Base-by-base conservation (phyloP, 2,797 vertebrate genomes). In the Gobionotothen gibberifrons region DNA sequence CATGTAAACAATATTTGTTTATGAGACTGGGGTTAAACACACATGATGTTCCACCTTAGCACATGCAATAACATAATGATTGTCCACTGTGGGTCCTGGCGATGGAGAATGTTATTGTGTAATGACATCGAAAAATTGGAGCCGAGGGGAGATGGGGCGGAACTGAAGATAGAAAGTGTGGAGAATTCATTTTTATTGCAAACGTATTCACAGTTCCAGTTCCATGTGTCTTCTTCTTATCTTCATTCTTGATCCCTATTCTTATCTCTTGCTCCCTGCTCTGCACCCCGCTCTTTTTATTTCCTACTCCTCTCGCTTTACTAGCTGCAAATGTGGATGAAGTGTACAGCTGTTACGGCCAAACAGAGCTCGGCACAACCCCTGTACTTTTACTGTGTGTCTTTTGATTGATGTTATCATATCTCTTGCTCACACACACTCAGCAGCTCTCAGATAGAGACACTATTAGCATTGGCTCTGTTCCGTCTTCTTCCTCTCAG, bases 331-430 rank as follows among this genome's bases (percentile, higher is more conserved):
- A 73, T 87, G 70, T 73, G 81, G 80, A 86, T 79, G 72, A 74
- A 84, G 57, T 46, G 52, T 55, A 53, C 63, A 78, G 70, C 52
- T 54, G 56, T 79, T 62, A 26, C n/a, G 48, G 55, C 83, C 83
- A 83, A 85, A 82, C 47, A 52, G 44, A 17, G 75, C 74, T 77
- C 57, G 5, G 39, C 69, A 40, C 68, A 44, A 78, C 67, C 84
- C 48, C 54, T 29, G 57, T 64, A 60, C 78, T 80, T 79, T 76
- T 66, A 47, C 62, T 19, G 42, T 2, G 3, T 36, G 21, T 73
- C 2, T 60, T 51, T 59, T 79, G 86, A 90, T 84, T 87, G 85
- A 88, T 88, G 83, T 85, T 66, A 69, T 85, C 70, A 63, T 82
- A 86, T 87, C 87, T 81, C 14, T 22, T 61, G 66, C 86, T 81